These are phyloP conservation scores for Protobothrops flavoviridis DNA, from an alignment of 2,113 vertebrate species.

Conservation along the genomic window DNA sequence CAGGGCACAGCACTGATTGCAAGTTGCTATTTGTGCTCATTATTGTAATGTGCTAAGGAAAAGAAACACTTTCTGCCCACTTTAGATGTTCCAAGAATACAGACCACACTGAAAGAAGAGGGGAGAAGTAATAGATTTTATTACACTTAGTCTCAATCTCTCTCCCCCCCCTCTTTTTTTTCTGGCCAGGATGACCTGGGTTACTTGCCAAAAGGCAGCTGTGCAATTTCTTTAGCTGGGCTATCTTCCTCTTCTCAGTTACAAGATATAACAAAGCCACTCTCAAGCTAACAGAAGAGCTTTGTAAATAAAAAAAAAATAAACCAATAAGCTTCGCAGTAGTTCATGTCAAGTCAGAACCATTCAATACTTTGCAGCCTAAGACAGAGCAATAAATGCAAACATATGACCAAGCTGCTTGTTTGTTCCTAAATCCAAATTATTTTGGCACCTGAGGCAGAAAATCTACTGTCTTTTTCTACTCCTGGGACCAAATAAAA, in stretches of 20 bases:
- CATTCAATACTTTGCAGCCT: not conserved
- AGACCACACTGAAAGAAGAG: not conserved
- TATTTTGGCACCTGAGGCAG: not conserved
- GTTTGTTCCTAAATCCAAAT: not conserved
- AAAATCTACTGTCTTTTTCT: not conserved
- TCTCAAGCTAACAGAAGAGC: not conserved
- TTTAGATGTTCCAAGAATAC: not conserved
- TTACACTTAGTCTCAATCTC: not conserved
- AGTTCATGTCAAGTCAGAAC: not conserved
- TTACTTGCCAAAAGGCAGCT: not conserved
- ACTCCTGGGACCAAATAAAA: not conserved
- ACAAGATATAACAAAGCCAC: not conserved
- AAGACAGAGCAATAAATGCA: not conserved
- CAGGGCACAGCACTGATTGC: not conserved
- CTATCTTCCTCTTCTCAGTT: not conserved
- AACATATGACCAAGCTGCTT: not conserved
- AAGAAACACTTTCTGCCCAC: not conserved
- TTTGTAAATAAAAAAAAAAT: not conserved
- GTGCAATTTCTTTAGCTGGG: not conserved
- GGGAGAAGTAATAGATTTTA: not conserved
- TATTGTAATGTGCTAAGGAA: not conserved
- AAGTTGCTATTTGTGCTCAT: not conserved
- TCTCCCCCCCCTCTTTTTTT: not conserved
- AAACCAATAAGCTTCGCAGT: not conserved
- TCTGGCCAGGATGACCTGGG: not conserved